phyloP scores from a whole-genome alignment of 2,888 invertebrate genomes.

The Trichacis sp. region DNA sequence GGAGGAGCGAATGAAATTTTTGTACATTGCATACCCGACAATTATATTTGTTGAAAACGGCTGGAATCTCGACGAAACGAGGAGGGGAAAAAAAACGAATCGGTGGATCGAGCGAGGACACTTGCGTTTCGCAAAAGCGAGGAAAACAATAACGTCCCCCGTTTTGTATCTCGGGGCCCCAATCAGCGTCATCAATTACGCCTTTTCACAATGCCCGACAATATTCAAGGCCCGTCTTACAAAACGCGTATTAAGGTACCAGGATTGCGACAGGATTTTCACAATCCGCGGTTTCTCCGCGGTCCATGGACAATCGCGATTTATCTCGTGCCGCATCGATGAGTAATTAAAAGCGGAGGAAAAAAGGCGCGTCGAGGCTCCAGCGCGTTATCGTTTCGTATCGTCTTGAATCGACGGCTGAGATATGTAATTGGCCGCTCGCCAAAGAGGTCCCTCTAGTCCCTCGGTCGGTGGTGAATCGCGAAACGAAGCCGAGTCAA shows the following conservation, averaged over 20 bases:
- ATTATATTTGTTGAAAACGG: background rate
- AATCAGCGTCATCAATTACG: conserved; percentile 13
- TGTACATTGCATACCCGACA: background rate
- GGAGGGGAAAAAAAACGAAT: background rate
- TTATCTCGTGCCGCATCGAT: conserved; percentile 2
- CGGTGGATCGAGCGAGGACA: no score
- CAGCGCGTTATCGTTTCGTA: conserved; percentile 14
- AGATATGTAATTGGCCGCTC: conserved; percentile 52
- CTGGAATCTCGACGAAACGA: conserved; percentile 8
- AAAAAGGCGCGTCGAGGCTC: background rate
- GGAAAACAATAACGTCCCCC: background rate
- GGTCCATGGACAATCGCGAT: conserved; percentile 3
- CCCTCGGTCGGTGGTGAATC: conserved; percentile 53
- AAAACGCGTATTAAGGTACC: conserved; percentile 8
- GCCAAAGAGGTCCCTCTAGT: conserved; percentile 67
- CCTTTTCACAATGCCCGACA: conserved; percentile 14
- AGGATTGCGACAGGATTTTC: conserved; percentile 6
- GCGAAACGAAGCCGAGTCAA: conserved; percentile 26
- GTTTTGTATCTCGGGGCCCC: conserved; percentile 4
- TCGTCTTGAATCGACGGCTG: conserved; percentile 30
- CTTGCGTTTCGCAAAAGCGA: conserved; percentile 7
- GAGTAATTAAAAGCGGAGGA: conserved; percentile 7
- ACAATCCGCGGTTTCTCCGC: conserved; percentile 1
- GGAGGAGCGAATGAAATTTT: background rate
- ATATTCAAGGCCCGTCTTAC: conserved; percentile 12